phyloP scores from a whole-genome alignment of 92 coral and sea anemone genomes.

The Zoanthus gigantus region DNA sequence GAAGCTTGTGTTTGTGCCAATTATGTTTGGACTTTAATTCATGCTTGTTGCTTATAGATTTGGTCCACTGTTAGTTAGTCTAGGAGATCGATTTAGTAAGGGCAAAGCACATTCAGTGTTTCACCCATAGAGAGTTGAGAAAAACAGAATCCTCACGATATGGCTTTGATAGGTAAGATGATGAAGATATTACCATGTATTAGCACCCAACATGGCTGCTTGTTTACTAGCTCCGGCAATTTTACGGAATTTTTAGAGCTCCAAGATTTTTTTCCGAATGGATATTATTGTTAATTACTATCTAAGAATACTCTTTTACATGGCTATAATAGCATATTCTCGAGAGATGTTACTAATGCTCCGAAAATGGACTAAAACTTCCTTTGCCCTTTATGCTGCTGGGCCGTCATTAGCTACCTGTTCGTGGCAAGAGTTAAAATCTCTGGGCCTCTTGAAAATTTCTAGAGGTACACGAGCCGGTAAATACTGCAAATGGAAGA shows the following conservation, averaged over 20 bases:
- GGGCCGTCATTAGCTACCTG: background rate
- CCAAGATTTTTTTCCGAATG: background rate
- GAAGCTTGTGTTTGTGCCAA: too few relatives aligned
- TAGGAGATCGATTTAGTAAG: too few relatives aligned
- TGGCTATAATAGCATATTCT: too few relatives aligned
- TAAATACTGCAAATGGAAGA: background rate
- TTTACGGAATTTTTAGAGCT: background rate
- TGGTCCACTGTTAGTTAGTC: too few relatives aligned
- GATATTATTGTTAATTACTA: background rate
- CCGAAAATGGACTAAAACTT: background rate
- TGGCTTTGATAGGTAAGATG: too few relatives aligned
- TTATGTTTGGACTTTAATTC: too few relatives aligned
- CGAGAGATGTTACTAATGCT: background rate
- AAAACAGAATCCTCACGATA: too few relatives aligned
- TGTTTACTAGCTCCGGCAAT: background rate
- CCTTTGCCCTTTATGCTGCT: background rate
- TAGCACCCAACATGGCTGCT: background rate
- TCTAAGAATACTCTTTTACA: background rate
- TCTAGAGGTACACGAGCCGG: constrained; percentile 8
- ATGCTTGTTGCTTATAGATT: too few relatives aligned
- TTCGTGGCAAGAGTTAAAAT: background rate
- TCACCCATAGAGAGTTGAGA: too few relatives aligned
- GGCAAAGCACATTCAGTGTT: too few relatives aligned
- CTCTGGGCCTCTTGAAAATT: background rate
- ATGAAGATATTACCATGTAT: too few relatives aligned